Base-by-base conservation (phyloP, 1,140 invertebrate species). In the Magallana ariakensis region DNA sequence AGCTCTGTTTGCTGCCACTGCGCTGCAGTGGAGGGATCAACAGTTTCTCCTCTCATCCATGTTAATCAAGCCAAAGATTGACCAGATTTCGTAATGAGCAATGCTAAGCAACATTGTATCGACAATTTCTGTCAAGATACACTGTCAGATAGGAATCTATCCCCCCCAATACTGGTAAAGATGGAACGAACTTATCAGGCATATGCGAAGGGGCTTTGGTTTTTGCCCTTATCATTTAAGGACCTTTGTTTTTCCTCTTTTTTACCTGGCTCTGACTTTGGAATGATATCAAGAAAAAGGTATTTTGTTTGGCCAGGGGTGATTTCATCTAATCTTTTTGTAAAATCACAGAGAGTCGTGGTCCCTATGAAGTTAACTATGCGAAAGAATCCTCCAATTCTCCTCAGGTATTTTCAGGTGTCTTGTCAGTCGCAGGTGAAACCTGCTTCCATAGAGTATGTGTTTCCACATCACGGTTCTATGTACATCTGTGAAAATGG, bases 21-120 rank as follows among this genome's bases (percentile, higher is more conserved):
- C 26, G 66, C 66, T 13, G 66, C 66, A 75, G 13, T 75, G 19
- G 62, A 75, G 22, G 66, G 19, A 9, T 9, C 22, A 13, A 75
- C 22, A 11, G 11, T 75, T 75, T 75, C 33, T 13, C 19, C 22
- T 4, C 22, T 26, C 33, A 46, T 33, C 22, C 66, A 75, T 75
- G 66, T 75, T 75, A 26, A 75, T 75, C 22, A 75, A 13, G 33
- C 33, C 66, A 26, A 33, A 75, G 66, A 75, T 75, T 75, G 66
- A 75, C 66, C 66, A 75, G 66, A 75, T 75, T 75, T 75, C 22
- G 22, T 75, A 75, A 75, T 75, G 66, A 75, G 22, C 66, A 75
- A 75, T 75, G 66, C 19, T 75, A 75, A 75, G 66, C 66, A 75
- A 75, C 66, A 75, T 6, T 13, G 66, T 75, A 75, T 75, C 33